Evolutionary conservation across 1,140 invertebrate genomes (phyloP), one percentile per base, ranked within the genome.

Genomic region (Caerostris darwini): DNA sequence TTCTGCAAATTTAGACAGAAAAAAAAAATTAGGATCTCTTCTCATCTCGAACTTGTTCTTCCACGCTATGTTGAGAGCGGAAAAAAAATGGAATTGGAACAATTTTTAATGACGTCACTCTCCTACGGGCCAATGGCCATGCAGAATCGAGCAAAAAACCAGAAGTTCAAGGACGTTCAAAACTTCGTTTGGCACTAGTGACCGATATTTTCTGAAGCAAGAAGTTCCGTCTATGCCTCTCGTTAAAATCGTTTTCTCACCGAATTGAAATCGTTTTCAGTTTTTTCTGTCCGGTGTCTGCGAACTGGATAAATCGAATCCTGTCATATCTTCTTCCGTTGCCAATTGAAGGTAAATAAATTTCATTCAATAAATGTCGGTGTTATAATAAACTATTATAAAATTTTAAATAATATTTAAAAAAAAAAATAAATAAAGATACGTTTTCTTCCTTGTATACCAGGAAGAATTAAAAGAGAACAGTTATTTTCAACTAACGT

Each of bases 151-250:
- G 50, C 34, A 88, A 17, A 8, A 61, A 86, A 87, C 56, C 61
- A 87, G 92, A 93, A 93, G 92, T 93, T 93, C 92, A 93, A 93
- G 92, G 92, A 87, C 92, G 92, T 71, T 87, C 92, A 71, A 58
- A 50, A 67, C 61, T 77, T 54, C 61, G 34, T 67, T 93, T 59
- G 67, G 92, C 92, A 64, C 92, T 86, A 64, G 82, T 93, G 92
- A 93, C 92, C 92, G 92, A 93, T 57, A 87, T 93, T 93, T 87
- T 58, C 54, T 50, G 10, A 57, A 17, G 59, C 86, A 14, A n/a
- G 12, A 86, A 93, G 92, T 57, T 93, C 92, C 92, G 92, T 87
- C 59, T 87, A 50, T 17, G 34, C 53, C 71, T 53, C 71, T 77
- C 34, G 50, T 50, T 77, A 5, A 77, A 77, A 77, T 77, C 71